A percentile compares a stretch with the other conserved stretches of the same genome.
These are phyloP conservation scores for Diorhabda carinulata DNA, from an alignment of 1,140 invertebrate species.

Conservation along the genomic window DNA sequence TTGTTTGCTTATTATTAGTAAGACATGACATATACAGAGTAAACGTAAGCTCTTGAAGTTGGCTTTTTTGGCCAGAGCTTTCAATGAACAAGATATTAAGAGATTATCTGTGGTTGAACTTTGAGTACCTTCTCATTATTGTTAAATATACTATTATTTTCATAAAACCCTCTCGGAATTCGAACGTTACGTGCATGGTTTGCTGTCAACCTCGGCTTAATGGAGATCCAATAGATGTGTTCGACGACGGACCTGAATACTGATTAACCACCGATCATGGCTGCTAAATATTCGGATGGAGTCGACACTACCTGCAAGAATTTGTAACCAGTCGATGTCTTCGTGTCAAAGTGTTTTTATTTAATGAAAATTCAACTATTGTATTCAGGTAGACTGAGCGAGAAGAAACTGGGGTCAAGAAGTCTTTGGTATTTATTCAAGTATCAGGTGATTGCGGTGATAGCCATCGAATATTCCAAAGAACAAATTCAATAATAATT, in stretches of 20 bases:
- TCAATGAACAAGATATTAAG: no score
- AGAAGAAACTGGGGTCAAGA: slow-evolving; percentile 11
- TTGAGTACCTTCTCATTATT: no score
- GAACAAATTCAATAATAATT: neutral
- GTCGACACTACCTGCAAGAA: slow-evolving; percentile 17
- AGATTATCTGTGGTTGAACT: no score
- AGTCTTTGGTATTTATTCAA: slow-evolving; percentile 5
- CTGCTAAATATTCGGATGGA: slow-evolving; percentile 23
- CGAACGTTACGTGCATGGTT: neutral
- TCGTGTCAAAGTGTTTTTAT: slow-evolving; percentile 15
- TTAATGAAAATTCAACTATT: slow-evolving; percentile 16
- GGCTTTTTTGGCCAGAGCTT: no score
- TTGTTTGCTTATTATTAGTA: no score
- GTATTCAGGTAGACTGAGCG: slow-evolving; percentile 9
- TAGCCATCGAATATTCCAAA: slow-evolving; percentile 4
- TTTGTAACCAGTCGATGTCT: slow-evolving; percentile 25
- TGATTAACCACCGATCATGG: slow-evolving; percentile 11
- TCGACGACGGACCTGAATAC: slow-evolving; percentile 19
- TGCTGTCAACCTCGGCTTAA: slow-evolving; percentile 3
- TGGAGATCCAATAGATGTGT: slow-evolving; percentile 19
- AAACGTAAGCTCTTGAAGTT: no score
- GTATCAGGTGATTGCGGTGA: neutral
- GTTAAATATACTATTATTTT: no score
- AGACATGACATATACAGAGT: no score
- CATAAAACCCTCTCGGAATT: no score